Base-by-base conservation (phyloP, 2,888 invertebrate genomes). In the Tetanocera ferruginea region DNA sequence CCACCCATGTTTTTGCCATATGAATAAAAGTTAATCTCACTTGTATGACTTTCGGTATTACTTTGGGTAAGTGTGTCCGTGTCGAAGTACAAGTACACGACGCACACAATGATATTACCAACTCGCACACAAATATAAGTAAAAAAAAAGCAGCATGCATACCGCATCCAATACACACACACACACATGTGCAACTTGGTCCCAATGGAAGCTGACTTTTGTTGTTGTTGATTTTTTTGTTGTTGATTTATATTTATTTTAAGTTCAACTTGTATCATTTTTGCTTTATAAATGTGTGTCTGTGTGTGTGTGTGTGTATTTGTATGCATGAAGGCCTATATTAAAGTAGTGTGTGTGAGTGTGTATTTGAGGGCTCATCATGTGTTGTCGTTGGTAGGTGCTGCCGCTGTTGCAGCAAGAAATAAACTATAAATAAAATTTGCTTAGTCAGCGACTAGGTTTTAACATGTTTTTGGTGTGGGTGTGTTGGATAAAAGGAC, bases 401-500 rank as follows among this genome's bases (percentile, higher is more conserved):
- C 37, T 67, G 31, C 55, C n/a, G 55, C n/a, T 76, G 34, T 8
- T 28, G 76, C 70, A 57, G 69, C 67, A 19, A 23, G 49, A 49
- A 43, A 69, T 43, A 69, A 69, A 43, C 49, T 49, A 49, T 49
- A 69, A 69, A 49, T 25, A 69, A 34, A 51, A 51, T 43, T 69
- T 43, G 69, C 69, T 69, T 49, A 69, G 69, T 69, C 69, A 69
- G 69, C 51, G 69, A 51, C 19, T n/a, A 34, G 34, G 25, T 60
- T 60, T 28, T 23, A 28, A 11, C 43, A 43, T 43, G 43, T 43
- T 43, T 60, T 25, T 14, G 28, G 28, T 14, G 25, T 60, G 23
- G 57, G 25, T 28, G 57, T 25, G 57, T 8, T n/a, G n/a, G n/a
- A 11, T 25, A 23, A 60, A 28, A 43, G 19, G 9, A 23, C 19